A percentile compares a stretch with the other conserved stretches of the same genome.
These are phyloP conservation scores for Labeo catla DNA, from an alignment of 2,113 vertebrate species.

Conservation along the genomic window DNA sequence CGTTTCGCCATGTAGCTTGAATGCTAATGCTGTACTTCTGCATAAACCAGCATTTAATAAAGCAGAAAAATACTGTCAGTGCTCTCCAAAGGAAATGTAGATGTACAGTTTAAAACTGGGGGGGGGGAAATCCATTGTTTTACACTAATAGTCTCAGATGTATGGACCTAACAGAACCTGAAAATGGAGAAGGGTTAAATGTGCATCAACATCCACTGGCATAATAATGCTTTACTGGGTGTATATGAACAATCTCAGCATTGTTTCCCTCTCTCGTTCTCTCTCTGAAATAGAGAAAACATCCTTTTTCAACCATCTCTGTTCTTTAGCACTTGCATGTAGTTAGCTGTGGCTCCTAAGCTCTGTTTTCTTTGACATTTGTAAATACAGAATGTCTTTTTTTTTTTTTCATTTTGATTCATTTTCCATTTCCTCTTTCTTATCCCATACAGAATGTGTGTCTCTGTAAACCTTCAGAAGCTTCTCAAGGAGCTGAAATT, in stretches of 20 bases:
- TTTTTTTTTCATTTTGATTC: not conserved
- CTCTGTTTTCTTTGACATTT: not conserved
- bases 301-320: not conserved
- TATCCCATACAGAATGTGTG: not conserved
- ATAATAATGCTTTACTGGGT: constrained; percentile 36
- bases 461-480: not conserved
- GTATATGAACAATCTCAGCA: constrained; percentile 54
- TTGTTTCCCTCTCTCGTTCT: constrained; percentile 40
- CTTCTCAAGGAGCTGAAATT: not conserved
- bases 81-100: not conserved
- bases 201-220: not conserved
- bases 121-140: no score
- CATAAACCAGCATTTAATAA: not conserved
- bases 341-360: not conserved
- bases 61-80: not conserved
- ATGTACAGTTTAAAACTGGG: not conserved
- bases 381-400: not conserved
- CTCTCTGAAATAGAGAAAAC: constrained; percentile 26
- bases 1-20: not conserved
- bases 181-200: constrained; percentile 8
- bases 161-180: not conserved
- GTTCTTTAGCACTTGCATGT: not conserved
- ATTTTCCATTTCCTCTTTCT: not conserved
- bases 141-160: not conserved
- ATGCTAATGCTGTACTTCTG: not conserved